Conservation (phyloP, 2,113 vertebrate genomes). For the Potamarius usumacintae region DNA sequence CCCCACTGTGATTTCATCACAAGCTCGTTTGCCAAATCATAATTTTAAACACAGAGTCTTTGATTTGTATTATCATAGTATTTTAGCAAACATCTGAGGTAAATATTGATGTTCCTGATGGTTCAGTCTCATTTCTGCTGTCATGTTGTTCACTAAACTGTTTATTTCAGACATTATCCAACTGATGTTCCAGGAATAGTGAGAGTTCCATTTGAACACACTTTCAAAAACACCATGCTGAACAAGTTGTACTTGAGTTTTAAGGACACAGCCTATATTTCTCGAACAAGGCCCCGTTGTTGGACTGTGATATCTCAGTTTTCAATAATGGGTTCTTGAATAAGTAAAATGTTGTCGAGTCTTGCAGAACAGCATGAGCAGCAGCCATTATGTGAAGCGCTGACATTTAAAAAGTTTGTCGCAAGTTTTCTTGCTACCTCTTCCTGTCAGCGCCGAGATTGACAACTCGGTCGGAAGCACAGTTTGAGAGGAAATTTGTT, state of each 20-base stretch:
- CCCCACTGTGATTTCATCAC: too few species aligned
- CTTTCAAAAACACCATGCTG: neutral
- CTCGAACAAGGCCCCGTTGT: neutral
- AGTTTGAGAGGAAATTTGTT: constrained; percentile 70
- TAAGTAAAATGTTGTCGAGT: constrained; percentile 17
- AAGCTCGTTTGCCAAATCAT: neutral
- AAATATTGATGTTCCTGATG: neutral
- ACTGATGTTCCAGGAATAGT: neutral
- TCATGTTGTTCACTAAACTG: neutral
- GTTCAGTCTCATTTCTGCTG: neutral
- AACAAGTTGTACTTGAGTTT: too few species aligned
- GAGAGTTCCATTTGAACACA: neutral
- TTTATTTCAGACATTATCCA: neutral
- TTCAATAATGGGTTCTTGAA: constrained; percentile 1
- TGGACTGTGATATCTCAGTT: neutral
- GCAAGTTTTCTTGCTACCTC: constrained; percentile 60
- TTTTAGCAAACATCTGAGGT: neutral
- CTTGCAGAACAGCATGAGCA: neutral
- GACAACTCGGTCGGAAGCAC: constrained; percentile 66
- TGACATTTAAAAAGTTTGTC: constrained; percentile 53
- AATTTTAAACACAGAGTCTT: neutral
- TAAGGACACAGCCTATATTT: neutral
- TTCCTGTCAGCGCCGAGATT: constrained; percentile 66
- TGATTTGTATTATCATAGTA: neutral
- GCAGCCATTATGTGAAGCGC: constrained; percentile 32